Evolutionary conservation across 2,113 vertebrate genomes (phyloP), one percentile per base, ranked within the genome.

Genomic region (Siniperca chuatsi): DNA sequence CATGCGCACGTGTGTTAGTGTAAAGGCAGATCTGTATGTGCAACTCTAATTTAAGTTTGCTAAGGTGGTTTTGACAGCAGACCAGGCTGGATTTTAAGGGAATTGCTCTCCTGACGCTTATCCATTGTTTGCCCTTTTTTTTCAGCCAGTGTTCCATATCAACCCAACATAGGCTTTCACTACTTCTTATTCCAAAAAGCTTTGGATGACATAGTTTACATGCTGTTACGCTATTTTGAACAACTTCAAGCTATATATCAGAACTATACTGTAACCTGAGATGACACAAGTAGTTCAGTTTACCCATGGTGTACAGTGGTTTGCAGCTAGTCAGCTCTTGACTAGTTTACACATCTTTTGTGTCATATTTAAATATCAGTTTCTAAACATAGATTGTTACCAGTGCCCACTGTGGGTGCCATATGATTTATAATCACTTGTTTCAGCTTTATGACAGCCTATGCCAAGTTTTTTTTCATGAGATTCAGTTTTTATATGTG

Each of bases 401-500:
- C 68, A 74, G 69, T 88, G 81, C 89, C 89, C 91, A 48, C 66
- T 82, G 65, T 81, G 84, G 92, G 89, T 92, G 88, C 91, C 90
- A 93, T 90, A 89, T 88, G 52, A 81, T 87, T 65, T 87, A 54
- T 73, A 46, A 85, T 58, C 75, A 73, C 71, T 78, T 79, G 58
- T 78, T 87, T 86, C 82, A 90, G 91, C 89, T 92, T 91, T 87
- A 87, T 78, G 46, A 84, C 78, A 84, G 85, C 85, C 87, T 89
- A 90, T 91, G 89, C 87, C 84, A 93, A 90, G 84, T 91, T 85
- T 64, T 48, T 75, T 58, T 60, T 75, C 35, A 67, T 61, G 57
- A 75, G 70, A 85, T 83, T 74, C 12, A 48, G 61, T 79, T 90
- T 90, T 89, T 83, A 42, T 89, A 66, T 75, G 66, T 91, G 89